Evolutionary conservation across 2,888 invertebrate species (phyloP).

Genomic region (Patella ulyssiponensis): DNA sequence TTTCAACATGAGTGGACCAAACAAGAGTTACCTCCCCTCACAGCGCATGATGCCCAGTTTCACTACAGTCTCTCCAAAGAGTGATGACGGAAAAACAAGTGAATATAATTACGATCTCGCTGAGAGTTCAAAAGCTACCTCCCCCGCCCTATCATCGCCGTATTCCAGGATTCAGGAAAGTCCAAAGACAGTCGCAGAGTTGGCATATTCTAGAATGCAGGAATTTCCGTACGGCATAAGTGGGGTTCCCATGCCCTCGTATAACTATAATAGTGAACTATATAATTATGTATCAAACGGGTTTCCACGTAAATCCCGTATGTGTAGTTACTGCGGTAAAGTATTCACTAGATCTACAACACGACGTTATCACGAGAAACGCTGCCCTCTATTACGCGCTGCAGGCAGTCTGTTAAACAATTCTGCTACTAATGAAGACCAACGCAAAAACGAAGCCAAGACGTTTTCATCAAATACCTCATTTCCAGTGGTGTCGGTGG

Average conservation of each 20-base stretch:
- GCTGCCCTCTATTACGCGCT: slow-evolving; percentile 62
- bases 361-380: slow-evolving; percentile 64
- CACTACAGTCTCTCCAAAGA: slow-evolving; percentile 21
- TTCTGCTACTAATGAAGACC: slow-evolving; percentile 20
- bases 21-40: slow-evolving; percentile 34
- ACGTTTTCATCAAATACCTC: slow-evolving; percentile 17
- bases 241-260: slow-evolving; percentile 63
- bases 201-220: slow-evolving; percentile 29
- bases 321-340: slow-evolving; percentile 64
- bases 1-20: slow-evolving; percentile 29
- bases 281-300: slow-evolving; percentile 64
- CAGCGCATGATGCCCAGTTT: slow-evolving; percentile 27
- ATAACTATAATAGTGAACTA: slow-evolving; percentile 60
- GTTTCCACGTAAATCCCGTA: slow-evolving; percentile 63
- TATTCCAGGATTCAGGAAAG: slow-evolving; percentile 21
- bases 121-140: slow-evolving; percentile 21
- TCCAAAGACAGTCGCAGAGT: slow-evolving; percentile 20
- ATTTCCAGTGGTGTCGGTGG: slow-evolving; percentile 18
- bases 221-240: slow-evolving; percentile 63
- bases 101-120: slow-evolving; percentile 19
- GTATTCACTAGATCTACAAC: slow-evolving; percentile 67
- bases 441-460: slow-evolving; percentile 20
- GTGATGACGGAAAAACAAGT: slow-evolving; percentile 8
- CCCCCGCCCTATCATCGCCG: slow-evolving; percentile 18
- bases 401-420: slow-evolving; percentile 52